These are phyloP conservation scores for Numenius phaeopus DNA, from an alignment of 2,797 vertebrate genomes.

Conservation along the genomic window DNA sequence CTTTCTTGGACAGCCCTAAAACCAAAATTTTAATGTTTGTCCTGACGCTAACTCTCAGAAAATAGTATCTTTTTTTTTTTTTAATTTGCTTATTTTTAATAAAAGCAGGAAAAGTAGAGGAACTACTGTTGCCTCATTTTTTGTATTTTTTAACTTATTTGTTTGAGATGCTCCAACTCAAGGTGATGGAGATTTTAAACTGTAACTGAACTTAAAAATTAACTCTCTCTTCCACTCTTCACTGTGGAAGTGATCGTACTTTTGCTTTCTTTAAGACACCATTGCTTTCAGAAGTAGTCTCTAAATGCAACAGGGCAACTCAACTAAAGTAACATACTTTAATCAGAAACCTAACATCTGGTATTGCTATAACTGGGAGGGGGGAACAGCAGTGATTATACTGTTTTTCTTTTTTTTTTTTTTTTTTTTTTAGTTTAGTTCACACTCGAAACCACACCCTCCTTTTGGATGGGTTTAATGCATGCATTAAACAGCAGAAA, in stretches of 20 bases:
- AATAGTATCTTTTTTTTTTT: neutral
- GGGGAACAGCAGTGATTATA: neutral
- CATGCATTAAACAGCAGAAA: neutral
- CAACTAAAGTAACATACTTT: neutral
- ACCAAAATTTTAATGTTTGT: neutral
- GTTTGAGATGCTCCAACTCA: neutral
- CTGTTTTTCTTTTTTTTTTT: neutral
- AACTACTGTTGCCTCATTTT: fast-evolving
- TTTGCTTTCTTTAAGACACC: neutral
- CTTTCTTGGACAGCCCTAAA: neutral
- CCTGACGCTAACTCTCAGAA: neutral
- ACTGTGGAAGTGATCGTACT: neutral
- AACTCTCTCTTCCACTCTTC: neutral
- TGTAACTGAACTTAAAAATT: neutral
- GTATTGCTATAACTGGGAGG: fast-evolving
- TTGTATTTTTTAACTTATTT: neutral
- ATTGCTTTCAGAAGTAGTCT: neutral
- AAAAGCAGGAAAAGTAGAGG: neutral
- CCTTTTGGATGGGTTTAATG: neutral
- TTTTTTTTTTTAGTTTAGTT: neutral
- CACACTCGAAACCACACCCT: neutral
- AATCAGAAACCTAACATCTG: neutral
- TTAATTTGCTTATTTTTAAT: neutral
- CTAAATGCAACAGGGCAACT: neutral
- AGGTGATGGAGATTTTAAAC: neutral